A percentile compares a stretch with the other conserved stretches of the same genome.
Evolutionary conservation across 2,888 invertebrate genomes (phyloP).

Genomic region (Melanchra persicariae): DNA sequence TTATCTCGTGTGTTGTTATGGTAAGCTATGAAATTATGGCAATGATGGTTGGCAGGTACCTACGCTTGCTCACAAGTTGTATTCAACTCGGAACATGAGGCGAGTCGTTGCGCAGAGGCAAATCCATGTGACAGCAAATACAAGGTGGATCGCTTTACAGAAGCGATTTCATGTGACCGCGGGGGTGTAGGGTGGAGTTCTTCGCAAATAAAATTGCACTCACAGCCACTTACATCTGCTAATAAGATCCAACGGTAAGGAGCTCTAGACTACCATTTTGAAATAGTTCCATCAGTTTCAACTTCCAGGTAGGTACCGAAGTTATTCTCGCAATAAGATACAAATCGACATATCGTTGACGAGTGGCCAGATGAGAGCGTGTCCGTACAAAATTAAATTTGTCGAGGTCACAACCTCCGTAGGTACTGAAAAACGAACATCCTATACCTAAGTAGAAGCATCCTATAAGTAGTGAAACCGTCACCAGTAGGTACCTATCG

Average conservation of each 20-base stretch:
- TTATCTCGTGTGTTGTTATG: too few species aligned
- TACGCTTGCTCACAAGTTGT: not conserved
- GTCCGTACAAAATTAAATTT: conserved; percentile 67
- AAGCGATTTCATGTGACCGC: too few species aligned
- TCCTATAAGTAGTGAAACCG: conserved; percentile 28
- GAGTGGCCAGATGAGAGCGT: conserved; percentile 62
- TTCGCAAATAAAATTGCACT: too few species aligned
- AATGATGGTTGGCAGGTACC: not conserved
- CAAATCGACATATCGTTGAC: conserved; percentile 57
- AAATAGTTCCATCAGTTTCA: not conserved
- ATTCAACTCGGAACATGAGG: not conserved
- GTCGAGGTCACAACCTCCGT: conserved; percentile 70
- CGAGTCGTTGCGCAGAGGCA: too few species aligned
- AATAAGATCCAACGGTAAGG: not conserved
- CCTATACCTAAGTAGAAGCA: too few species aligned
- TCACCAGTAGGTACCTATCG: conserved; percentile 19
- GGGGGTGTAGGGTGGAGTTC: too few species aligned
- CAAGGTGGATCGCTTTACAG: too few species aligned
- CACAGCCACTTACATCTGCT: not conserved
- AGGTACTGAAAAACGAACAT: conserved; percentile 63
- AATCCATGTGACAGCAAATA: too few species aligned
- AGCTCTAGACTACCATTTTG: not conserved
- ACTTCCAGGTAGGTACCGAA: conserved; percentile 49
- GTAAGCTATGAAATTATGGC: not conserved
- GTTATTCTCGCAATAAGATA: conserved; percentile 21